A percentile compares a stretch with the other conserved stretches of the same genome.
Evolutionary conservation across 2,113 vertebrate genomes (phyloP).

Genomic region (pig (Sus scrofa)): DNA sequence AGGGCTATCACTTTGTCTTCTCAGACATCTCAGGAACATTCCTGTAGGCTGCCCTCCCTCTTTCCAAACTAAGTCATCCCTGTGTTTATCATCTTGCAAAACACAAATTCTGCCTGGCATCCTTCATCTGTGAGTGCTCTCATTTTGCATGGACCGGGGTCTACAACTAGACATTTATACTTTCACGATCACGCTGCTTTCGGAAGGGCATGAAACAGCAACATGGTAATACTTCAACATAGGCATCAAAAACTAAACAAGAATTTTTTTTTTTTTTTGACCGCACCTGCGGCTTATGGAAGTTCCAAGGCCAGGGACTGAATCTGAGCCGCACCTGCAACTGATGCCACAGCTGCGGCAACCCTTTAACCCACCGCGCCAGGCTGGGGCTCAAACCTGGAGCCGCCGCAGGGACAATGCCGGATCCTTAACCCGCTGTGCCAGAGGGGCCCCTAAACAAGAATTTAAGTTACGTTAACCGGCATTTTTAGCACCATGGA

Average conservation of each 20-base stretch:
- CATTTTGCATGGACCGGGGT: conserved; percentile 3
- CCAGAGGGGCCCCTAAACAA: too few relatives aligned
- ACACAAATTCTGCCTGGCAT: conserved; percentile 17
- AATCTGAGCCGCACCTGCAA: too few relatives aligned
- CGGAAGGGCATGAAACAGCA: neutral
- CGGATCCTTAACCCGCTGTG: too few relatives aligned
- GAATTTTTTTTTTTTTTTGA: conserved; percentile 2
- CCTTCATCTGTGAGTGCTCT: conserved; percentile 34
- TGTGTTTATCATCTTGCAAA: conserved; percentile 15
- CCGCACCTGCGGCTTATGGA: too few relatives aligned
- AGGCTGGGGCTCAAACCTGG: too few relatives aligned
- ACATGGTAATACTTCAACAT: neutral
- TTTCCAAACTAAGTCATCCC: conserved; percentile 58
- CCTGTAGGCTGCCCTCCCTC: neutral
- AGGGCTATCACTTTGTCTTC: conserved; percentile 44
- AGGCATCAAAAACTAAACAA: conserved; percentile 44
- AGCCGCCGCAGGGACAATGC: too few relatives aligned
- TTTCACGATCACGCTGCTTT: conserved; percentile 46
- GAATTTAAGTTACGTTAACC: too few relatives aligned
- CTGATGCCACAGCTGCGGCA: too few relatives aligned
- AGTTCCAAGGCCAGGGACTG: too few relatives aligned
- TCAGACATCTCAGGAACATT: conserved; percentile 60
- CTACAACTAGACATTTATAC: conserved; percentile 22
- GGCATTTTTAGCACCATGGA: too few relatives aligned
- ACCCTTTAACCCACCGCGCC: too few relatives aligned